Conservation (phyloP, 2,797 vertebrate genomes). For the Otolemur crassicaudatus region DNA sequence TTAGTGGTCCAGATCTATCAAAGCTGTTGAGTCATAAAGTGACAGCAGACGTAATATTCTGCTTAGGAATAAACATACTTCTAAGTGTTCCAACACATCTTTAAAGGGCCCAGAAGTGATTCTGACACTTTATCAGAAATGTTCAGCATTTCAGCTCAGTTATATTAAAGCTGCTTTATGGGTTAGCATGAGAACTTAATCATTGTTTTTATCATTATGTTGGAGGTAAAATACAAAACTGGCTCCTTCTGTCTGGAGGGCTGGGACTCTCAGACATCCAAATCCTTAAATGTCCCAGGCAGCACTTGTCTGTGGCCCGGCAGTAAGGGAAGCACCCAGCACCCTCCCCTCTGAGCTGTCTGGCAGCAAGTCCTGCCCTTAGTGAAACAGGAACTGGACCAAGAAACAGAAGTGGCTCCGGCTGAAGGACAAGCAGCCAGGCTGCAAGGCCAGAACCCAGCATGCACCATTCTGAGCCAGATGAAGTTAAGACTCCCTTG, state of each 20-base stretch:
- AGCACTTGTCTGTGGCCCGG: background rate
- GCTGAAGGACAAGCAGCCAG: background rate
- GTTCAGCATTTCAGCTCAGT: background rate
- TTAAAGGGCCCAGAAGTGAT: conserved; percentile 18
- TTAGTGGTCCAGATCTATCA: background rate
- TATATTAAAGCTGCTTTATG: background rate
- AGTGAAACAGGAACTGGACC: background rate
- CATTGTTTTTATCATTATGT: conserved; percentile 27
- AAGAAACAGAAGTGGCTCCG: background rate
- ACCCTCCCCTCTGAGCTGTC: background rate
- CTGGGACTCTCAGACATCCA: background rate
- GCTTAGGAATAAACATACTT: conserved; percentile 22
- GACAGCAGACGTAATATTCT: background rate
- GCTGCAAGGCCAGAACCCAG: background rate
- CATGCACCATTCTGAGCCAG: background rate
- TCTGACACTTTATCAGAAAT: background rate
- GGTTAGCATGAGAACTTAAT: background rate
- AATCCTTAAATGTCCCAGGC: background rate
- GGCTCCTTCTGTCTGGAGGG: background rate
- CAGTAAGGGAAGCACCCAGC: background rate
- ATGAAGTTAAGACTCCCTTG: background rate
- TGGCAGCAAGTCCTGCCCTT: background rate
- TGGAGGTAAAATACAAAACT: conserved; percentile 17
- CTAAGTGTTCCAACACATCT: background rate
- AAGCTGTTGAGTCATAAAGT: conserved; percentile 47